Evolutionary conservation across 1,140 invertebrate species (phyloP).

Genomic region (Anthonomus grandis): DNA sequence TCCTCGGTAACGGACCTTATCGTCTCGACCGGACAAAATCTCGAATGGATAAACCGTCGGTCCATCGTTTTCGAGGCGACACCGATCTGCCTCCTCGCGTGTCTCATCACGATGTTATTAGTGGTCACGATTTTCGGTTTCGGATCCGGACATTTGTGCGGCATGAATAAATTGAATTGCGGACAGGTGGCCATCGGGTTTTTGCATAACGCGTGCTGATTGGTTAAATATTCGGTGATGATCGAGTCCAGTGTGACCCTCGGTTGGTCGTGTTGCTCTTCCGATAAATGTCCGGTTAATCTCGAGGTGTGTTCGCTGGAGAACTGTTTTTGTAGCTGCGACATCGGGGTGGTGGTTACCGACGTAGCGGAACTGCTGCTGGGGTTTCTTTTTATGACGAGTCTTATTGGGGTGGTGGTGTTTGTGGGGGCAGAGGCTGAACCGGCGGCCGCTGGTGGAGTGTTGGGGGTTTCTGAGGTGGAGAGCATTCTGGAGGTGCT

Average conservation of each 20-base stretch:
- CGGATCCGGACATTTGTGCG: constrained; percentile 91
- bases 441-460: background rate
- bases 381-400: constrained; percentile 15
- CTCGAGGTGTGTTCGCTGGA: constrained; percentile 41
- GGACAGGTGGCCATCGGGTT: constrained; percentile 90
- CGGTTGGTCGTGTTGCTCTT: constrained; percentile 46
- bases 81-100: constrained; percentile 56
- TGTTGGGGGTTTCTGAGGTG: constrained; percentile 1
- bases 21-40: constrained; percentile 83
- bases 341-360: constrained; percentile 18
- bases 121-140: constrained; percentile 68
- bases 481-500: constrained; percentile 11
- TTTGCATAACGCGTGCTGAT: constrained; percentile 92
- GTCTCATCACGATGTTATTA: constrained; percentile 66
- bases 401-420: constrained; percentile 10
- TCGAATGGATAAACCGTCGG: constrained; percentile 79
- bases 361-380: background rate
- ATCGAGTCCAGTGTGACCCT: constrained; percentile 82
- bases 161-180: constrained; percentile 85
- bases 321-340: constrained; percentile 67
- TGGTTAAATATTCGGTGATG: constrained; percentile 92
- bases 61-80: constrained; percentile 62
- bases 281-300: constrained; percentile 33
- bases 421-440: constrained; percentile 3
- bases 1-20: constrained; percentile 73